A percentile compares a stretch with the other conserved stretches of the same genome.
phyloP scores from a whole-genome alignment of 2,797 vertebrate genomes.

The Rhinophrynus dorsalis region DNA sequence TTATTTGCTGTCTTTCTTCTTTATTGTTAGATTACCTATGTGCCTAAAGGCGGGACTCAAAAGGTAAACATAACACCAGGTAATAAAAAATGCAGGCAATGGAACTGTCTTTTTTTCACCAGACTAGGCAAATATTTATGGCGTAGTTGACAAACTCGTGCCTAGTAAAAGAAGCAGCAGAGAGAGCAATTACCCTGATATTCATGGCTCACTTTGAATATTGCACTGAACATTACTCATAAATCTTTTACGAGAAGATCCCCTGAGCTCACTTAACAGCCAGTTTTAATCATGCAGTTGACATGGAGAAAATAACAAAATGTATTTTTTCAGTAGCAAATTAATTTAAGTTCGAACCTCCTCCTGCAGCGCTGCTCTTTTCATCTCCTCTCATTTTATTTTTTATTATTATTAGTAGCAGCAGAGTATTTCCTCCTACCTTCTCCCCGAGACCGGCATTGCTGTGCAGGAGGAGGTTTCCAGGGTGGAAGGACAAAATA shows the following conservation, averaged over 20 bases:
- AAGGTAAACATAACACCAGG: conserved; percentile 81
- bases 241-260: conserved; percentile 85
- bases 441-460: conserved; percentile 18
- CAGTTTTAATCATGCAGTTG: conserved; percentile 85
- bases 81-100: conserved; percentile 83
- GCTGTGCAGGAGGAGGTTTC: conserved; percentile 27
- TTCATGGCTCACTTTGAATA: conserved; percentile 85
- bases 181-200: conserved; percentile 86
- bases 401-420: conserved; percentile 45
- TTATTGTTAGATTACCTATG: conserved; percentile 62
- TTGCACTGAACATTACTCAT: conserved; percentile 86
- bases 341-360: conserved; percentile 82
- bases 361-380: conserved; percentile 73
- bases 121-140: conserved; percentile 85
- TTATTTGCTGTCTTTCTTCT: conserved; percentile 69
- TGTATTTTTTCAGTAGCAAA: conserved; percentile 87
- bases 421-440: conserved; percentile 48
- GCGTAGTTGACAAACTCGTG: conserved; percentile 83
- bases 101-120: conserved; percentile 86
- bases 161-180: conserved; percentile 82
- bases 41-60: conserved; percentile 75
- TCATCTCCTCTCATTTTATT: conserved; percentile 62
- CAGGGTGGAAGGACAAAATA: conserved; percentile 42
- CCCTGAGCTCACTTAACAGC: conserved; percentile 84
- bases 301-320: conserved; percentile 86